These are phyloP conservation scores for Lycaon pictus DNA, from an alignment of 2,113 vertebrate species.

Conservation along the genomic window DNA sequence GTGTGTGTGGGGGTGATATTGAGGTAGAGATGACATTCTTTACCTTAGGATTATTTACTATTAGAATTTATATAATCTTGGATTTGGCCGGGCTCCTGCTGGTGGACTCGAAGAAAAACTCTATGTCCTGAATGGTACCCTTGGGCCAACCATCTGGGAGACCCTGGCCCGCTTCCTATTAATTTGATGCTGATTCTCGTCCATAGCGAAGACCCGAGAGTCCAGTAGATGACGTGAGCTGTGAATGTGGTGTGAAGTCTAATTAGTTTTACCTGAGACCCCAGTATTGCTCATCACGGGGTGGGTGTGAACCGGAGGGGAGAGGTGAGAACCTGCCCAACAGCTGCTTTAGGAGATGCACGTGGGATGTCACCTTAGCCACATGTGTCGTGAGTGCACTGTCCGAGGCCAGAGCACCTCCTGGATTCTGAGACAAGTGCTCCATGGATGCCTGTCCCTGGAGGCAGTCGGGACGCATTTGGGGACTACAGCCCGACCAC, in stretches of 20 bases:
- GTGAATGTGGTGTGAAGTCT: not conserved
- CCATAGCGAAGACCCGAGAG: rapidly evolving
- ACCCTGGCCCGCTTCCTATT: rapidly evolving
- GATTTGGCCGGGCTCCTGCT: not conserved
- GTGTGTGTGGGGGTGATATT: rapidly evolving
- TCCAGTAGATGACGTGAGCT: rapidly evolving
- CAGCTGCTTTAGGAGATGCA: not conserved
- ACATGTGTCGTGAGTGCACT: rapidly evolving
- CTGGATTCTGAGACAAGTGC: not conserved
- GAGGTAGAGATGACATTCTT: not conserved
- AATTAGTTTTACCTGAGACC: not conserved
- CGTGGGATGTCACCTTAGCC: rapidly evolving
- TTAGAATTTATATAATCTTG: not conserved
- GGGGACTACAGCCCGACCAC: rapidly evolving
- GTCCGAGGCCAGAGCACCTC: not conserved
- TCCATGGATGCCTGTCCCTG: rapidly evolving
- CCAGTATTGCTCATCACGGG: rapidly evolving
- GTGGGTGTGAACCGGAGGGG: rapidly evolving
- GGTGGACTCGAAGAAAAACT: not conserved
- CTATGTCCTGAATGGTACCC: not conserved
- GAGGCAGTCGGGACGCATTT: rapidly evolving
- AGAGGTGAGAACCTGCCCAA: rapidly evolving
- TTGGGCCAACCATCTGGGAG: rapidly evolving
- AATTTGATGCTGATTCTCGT: rapidly evolving
- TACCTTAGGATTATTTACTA: not conserved